Conservation (phyloP, 2,888 invertebrate species). For the Phanerotoma sp. region DNA sequence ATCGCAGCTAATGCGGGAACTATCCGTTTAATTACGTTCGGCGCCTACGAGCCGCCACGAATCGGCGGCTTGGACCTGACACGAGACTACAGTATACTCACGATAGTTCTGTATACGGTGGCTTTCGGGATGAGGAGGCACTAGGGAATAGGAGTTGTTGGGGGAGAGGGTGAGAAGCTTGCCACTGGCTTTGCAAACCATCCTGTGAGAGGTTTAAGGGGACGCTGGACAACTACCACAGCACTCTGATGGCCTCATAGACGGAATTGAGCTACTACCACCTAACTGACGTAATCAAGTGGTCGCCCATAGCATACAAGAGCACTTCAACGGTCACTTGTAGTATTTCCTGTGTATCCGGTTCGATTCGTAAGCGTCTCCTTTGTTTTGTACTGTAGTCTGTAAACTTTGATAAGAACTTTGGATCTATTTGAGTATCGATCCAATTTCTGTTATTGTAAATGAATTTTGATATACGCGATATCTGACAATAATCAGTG, state of each 20-base stretch:
- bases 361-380: neutral
- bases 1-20: constrained; percentile 57
- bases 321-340: constrained; percentile 1
- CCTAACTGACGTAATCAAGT: constrained; percentile 49
- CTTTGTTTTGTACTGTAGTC: neutral
- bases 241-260: constrained; percentile 35
- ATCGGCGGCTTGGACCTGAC: constrained; percentile 25
- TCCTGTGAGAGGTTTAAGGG: constrained; percentile 21
- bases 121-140: constrained; percentile 12
- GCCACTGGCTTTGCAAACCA: constrained; percentile 35
- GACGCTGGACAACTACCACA: constrained; percentile 9
- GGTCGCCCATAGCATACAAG: neutral
- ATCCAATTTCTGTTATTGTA: too few species aligned
- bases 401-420: neutral
- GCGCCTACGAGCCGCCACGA: constrained; percentile 42
- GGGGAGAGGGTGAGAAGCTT: constrained; percentile 31
- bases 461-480: too few species aligned
- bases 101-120: constrained; percentile 5
- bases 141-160: neutral
- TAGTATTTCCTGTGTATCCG: constrained; percentile 6
- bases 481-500: too few species aligned
- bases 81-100: constrained; percentile 14
- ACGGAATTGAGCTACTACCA: constrained; percentile 49
- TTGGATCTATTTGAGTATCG: too few species aligned
- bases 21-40: constrained; percentile 57